Evolutionary conservation across 2,113 vertebrate species (phyloP), one percentile per base, ranked within the genome.

Genomic region (Calypte anna): DNA sequence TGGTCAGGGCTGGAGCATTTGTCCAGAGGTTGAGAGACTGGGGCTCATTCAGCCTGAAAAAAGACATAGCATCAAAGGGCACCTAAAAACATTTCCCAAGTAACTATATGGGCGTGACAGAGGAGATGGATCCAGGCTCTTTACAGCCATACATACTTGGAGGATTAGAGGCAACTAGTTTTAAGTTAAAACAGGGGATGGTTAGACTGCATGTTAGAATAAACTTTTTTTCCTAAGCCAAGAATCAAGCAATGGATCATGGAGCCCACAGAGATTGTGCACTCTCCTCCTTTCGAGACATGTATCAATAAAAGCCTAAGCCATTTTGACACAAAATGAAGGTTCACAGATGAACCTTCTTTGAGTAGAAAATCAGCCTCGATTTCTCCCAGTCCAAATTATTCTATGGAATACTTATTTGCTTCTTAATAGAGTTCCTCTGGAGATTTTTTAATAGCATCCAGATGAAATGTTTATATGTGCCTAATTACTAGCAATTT

Each of bases 381-480:
- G 11, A 33, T 70, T 14, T 74, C 31, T 91, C 22, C 14, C 20
- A 84, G 16, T 0, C 1, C 22, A 74, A 43, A 62, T 69, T 85
- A 76, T 62, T 19, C 16, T 55, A 33, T 51, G 25, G 88, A 94
- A 86, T 58, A 62, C 8, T 88, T 55, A 33, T 80, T 94, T 86
- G 16, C 44, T 89, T 28, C 7, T 89, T 78, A 51, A 57, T 61
- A 78, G 28, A 22, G 21, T 40, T 82, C 91, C 81, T 92, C 74
- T 61, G 12, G 77, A 89, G 76, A 79, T 58, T 79, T 79, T 96
- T 64, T 85, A 94, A 73, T 46, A 92, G 7, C 63, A 91, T 92
- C 24, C 53, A 85, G 78, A 91, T 62, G 67, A 94, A 94, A 89
- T 85, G 23, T 91, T 95, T 96, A 73, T 82, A 72, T 50, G 38